A percentile compares a stretch with the other conserved stretches of the same genome.
These are phyloP conservation scores for Nephila pilipes DNA, from an alignment of 1,140 invertebrate genomes.

Conservation along the genomic window DNA sequence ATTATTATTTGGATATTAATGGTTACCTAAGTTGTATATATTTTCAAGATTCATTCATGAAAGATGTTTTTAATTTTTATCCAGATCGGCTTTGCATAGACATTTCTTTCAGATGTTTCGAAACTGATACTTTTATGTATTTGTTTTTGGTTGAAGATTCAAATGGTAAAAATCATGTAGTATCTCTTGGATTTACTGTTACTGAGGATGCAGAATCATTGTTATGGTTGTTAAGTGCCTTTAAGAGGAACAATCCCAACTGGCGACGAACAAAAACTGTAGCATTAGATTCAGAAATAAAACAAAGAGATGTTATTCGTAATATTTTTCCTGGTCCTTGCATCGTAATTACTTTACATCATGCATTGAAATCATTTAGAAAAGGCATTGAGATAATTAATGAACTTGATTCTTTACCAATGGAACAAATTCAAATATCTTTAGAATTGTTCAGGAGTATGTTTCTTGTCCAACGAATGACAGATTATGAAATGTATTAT, in stretches of 20 bases:
- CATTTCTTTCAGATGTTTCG: conserved; percentile 15
- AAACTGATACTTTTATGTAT: conserved; percentile 44
- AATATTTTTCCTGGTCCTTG: conserved; percentile 26
- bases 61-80: conserved; percentile 67
- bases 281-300: conserved; percentile 43
- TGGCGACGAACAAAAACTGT: conserved; percentile 55
- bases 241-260: conserved; percentile 64
- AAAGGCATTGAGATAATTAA: conserved; percentile 30
- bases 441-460: conserved; percentile 61
- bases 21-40: conserved; percentile 28
- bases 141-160: conserved; percentile 56
- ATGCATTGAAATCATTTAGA: conserved; percentile 61
- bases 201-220: conserved; percentile 25
- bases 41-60: conserved; percentile 67
- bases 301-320: conserved; percentile 22
- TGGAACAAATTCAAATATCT: conserved; percentile 28
- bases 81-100: conserved; percentile 59
- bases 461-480: neutral
- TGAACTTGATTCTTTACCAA: neutral
- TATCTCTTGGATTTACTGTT: conserved; percentile 6
- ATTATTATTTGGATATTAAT: conserved; percentile 6
- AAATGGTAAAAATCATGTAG: conserved; percentile 45
- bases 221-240: conserved; percentile 45
- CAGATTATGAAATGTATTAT: conserved; percentile 57
- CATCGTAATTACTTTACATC: conserved; percentile 45